These are phyloP conservation scores for Idaea aversata DNA, from an alignment of 2,888 invertebrate genomes.

Conservation along the genomic window DNA sequence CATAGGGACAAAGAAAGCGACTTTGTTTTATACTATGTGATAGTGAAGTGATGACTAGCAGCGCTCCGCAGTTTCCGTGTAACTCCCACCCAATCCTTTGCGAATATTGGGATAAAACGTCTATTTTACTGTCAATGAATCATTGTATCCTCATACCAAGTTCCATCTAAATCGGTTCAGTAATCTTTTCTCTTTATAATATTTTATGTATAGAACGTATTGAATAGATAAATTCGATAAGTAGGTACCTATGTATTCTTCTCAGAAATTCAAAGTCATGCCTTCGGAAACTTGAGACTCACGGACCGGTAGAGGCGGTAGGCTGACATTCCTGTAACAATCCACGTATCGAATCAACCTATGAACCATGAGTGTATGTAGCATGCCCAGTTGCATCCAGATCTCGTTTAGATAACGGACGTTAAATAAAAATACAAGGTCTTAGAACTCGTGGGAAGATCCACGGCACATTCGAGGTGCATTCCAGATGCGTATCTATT, in stretches of 20 bases:
- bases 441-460: conserved; percentile 26
- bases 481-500: conserved; percentile 20
- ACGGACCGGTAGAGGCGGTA: neutral
- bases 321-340: conserved; percentile 5
- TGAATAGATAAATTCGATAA: neutral
- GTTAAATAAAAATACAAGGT: conserved; percentile 42
- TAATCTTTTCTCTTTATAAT: no score
- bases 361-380: conserved; percentile 40
- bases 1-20: no score
- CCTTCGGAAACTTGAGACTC: neutral
- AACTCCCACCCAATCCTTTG: no score
- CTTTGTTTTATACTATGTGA: no score
- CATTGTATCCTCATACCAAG: no score
- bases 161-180: no score
- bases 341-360: conserved; percentile 41
- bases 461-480: conserved; percentile 14
- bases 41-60: no score
- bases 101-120: no score
- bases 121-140: no score
- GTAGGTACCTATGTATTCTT: conserved; percentile 8
- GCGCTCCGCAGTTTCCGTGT: no score
- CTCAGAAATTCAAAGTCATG: conserved; percentile 13
- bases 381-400: conserved; percentile 27
- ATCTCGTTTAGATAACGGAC: conserved; percentile 32
- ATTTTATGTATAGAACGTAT: neutral